Base-by-base conservation (phyloP, 1,140 invertebrate genomes). In the Drosophila punjabiensis region DNA sequence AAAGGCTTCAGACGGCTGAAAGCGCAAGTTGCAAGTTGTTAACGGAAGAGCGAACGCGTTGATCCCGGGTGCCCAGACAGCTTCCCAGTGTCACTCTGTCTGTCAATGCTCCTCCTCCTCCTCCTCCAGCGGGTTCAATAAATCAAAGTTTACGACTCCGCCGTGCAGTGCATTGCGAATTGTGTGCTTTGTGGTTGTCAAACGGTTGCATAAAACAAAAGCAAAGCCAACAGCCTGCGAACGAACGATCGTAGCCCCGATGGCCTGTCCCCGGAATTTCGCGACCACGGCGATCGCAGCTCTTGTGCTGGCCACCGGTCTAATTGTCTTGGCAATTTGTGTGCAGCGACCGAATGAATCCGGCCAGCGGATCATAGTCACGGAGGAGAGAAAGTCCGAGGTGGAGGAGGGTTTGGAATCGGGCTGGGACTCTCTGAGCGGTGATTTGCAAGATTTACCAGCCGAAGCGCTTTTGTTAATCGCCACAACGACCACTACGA, bases 241-340 rank as follows among this genome's bases (percentile, higher is more conserved):
- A 6, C 48, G 8, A 43, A 47, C 45, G 28, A 48, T 24, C 47
- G 11, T 5, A 33, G 37, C 62, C 53, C 13, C 18, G 30, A 91
- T 91, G 88, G 63, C 62, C 61, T 89, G 79, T 48, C 81, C 70
- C 65, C 50, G 64, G 37, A 55, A 68, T 70, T 58, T 58, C n/a
- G 39, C 60, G 65, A 59, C 74, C 76, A 60, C 84, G 11, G 53
- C 58, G 55, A 59, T 70, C 16, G 32, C 63, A 20, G 65, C 69
- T 33, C 35, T 91, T 45, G 18, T 69, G 28, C 60, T 91, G 56
- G 76, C 89, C 55, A 70, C 48, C 43, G 84, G 50, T 50, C 79
- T 91, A 30, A 91, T 91, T 79, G 56, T 89, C 37, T 79, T 81
- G 61, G 88, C 76, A 69, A 88, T 85, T 68, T 77, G 64, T 59